Evolutionary conservation across 2,797 vertebrate genomes (phyloP), one percentile per base, ranked within the genome.

Genomic region (Spinus olivaceus): DNA sequence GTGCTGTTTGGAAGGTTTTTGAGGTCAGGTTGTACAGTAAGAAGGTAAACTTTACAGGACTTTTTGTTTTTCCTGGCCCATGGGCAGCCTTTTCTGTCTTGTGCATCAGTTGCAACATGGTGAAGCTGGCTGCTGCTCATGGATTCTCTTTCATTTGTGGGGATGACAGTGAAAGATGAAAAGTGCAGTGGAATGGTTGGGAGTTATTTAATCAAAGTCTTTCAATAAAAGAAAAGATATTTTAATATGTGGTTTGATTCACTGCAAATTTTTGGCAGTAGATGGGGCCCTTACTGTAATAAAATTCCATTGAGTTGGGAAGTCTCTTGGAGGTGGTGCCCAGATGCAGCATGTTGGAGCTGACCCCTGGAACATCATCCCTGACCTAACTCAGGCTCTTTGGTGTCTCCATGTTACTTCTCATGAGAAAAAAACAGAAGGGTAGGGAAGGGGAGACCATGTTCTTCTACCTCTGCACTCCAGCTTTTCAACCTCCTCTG

Each of bases 231-330:
- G 70, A 88, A 87, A 91, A 85, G 35, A 33, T 63, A 51, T 71
- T 87, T 74, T 67, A 87, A 87, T 74, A 82, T 5, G 21, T 41
- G 61, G 42, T 49, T 90, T 81, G 80, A 85, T 94, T 96, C 91
- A 86, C 77, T 96, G 93, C 94, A 88, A n/a, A 59, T 47, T 72
- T 74, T 88, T 95, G 91, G 96, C 93, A 96, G 95, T 91, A 96
- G 93, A 59, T 91, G 95, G 91, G 96, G 96, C 94, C 93, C 90
- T 95, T 95, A 94, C 85, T 86, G 85, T 94, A 94, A 95, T 65
- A 94, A 90, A 94, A 90, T 59, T 18, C 60, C 42, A 32, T 30
- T 0, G 0, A n/a, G 59, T 72, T 81, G 59, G 67, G 72, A 90
- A 76, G 59, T 14, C 51, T 83, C 64, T 65, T 71, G 90, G 94